Conservation (phyloP, 2,888 invertebrate genomes). For the Drosophila koepferae region DNA sequence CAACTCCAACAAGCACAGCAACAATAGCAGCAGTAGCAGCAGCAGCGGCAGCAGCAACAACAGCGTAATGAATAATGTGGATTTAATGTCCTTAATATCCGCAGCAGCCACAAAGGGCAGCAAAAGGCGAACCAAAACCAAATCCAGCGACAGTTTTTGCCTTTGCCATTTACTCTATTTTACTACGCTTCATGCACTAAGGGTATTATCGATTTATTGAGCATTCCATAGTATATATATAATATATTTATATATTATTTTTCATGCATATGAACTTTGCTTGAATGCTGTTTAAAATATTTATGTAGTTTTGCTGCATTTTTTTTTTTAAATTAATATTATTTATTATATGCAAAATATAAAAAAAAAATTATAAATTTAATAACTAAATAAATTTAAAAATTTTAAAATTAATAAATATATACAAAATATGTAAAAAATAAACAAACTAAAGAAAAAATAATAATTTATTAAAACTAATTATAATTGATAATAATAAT, state of each 20-base stretch:
- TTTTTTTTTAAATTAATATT: no score
- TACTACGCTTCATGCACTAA: not conserved
- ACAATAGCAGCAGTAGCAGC: conserved; percentile 18
- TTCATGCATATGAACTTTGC: no score
- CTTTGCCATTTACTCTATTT: conserved; percentile 26
- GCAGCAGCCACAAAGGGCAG: conserved; percentile 60
- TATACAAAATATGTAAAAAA: no score
- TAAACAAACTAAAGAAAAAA: no score
- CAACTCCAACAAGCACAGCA: not conserved
- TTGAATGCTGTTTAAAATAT: no score
- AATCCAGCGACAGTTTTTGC: conserved; percentile 52
- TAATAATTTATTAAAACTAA: no score
- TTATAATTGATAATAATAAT: no score
- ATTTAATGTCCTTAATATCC: conserved; percentile 77
- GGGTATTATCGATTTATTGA: not conserved
- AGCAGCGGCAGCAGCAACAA: conserved; percentile 22
- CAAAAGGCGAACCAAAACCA: conserved; percentile 47
- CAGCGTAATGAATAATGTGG: conserved; percentile 71
- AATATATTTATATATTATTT: not conserved
- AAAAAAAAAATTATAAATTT: no score
- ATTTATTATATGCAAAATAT: no score
- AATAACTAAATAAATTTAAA: not conserved
- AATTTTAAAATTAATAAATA: no score
- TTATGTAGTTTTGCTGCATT: no score
- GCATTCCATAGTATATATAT: no score